phyloP scores from a whole-genome alignment of 2,113 vertebrate genomes.

The Suricata suricatta region DNA sequence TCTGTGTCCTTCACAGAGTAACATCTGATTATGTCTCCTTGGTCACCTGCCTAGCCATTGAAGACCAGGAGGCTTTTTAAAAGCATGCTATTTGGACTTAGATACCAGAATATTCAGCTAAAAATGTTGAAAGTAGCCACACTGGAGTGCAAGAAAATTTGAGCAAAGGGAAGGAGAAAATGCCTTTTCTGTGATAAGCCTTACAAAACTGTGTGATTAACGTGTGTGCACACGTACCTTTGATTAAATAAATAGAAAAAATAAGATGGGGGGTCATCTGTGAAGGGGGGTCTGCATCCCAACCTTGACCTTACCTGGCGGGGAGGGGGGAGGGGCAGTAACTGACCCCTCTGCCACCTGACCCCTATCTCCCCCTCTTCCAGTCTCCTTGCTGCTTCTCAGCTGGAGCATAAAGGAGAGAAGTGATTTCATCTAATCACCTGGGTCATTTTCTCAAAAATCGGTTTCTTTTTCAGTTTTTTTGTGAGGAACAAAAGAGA shows the following conservation, averaged over 20 bases:
- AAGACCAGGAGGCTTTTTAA: neutral
- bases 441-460: conserved; percentile 70
- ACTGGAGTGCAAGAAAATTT: neutral
- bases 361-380: fast-evolving
- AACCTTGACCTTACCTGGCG: neutral
- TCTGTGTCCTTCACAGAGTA: neutral
- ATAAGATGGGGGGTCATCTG: no score
- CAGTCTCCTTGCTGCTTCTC: neutral
- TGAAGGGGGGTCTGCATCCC: neutral
- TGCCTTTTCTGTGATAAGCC: neutral
- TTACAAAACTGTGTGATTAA: neutral
- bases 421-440: conserved; percentile 60
- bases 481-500: conserved; percentile 40
- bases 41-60: neutral
- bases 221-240: neutral
- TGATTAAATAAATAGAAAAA: neutral
- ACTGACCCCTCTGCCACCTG: no score
- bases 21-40: neutral
- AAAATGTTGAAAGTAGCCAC: neutral
- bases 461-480: conserved; percentile 61
- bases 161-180: neutral
- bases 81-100: neutral
- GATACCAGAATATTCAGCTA: neutral
- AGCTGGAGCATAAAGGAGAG: neutral
- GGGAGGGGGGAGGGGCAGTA: neutral